phyloP scores from a whole-genome alignment of 2,113 vertebrate genomes.

The Ginglymostoma cirratum region DNA sequence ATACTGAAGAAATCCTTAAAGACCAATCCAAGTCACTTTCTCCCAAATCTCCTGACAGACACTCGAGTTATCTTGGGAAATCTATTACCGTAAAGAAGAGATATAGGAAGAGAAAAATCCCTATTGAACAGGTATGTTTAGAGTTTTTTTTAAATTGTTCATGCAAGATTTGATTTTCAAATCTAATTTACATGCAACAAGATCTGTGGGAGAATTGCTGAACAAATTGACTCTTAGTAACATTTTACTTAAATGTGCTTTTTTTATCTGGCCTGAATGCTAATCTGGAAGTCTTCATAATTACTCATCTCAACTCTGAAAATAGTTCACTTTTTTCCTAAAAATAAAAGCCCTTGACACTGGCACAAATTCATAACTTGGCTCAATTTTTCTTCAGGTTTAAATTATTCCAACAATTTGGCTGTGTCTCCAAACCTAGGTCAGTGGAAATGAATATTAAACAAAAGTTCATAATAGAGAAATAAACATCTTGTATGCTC shows the following conservation, averaged over 20 bases:
- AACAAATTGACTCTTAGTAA: not conserved
- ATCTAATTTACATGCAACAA: not conserved
- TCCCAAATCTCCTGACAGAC: not conserved
- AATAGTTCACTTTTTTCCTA: not conserved
- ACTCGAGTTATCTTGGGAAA: not conserved
- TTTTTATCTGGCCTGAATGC: not conserved
- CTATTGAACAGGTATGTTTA: not conserved
- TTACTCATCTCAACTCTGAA: not conserved
- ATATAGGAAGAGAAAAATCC: not conserved
- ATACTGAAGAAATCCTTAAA: not conserved
- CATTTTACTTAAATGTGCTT: not conserved
- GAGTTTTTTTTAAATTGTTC: not conserved
- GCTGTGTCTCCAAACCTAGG: not conserved
- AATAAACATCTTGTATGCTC: not conserved
- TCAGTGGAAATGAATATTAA: not conserved
- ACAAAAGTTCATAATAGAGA: not conserved
- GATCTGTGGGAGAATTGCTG: not conserved
- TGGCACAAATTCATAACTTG: not conserved
- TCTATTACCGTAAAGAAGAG: not conserved
- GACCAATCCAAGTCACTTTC: not conserved
- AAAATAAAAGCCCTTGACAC: not conserved
- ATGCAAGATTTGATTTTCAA: not conserved
- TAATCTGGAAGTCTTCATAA: not conserved
- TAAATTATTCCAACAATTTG: not conserved
- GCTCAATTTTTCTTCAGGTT: not conserved